A percentile compares a stretch with the other conserved stretches of the same genome.
These are phyloP conservation scores for Formicarius rufipectus DNA, from an alignment of 2,113 vertebrate species.

Conservation along the genomic window DNA sequence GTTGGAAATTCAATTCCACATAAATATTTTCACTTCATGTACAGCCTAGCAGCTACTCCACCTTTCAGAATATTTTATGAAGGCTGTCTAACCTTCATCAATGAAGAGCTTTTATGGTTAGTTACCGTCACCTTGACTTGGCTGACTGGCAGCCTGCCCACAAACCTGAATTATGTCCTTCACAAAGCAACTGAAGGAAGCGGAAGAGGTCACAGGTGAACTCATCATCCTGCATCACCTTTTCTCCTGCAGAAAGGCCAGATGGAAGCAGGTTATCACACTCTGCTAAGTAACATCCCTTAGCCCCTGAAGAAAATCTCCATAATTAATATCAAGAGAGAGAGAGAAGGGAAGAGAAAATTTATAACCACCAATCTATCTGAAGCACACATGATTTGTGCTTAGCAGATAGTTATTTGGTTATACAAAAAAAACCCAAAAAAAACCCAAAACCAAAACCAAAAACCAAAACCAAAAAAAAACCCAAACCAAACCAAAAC, in stretches of 20 bases:
- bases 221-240: constrained; percentile 95
- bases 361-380: constrained; percentile 60
- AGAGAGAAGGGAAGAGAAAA: constrained; percentile 10
- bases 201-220: constrained; percentile 98
- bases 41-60: neutral
- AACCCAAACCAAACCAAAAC: too few relatives aligned
- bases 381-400: constrained; percentile 61
- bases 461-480: too few relatives aligned
- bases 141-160: constrained; percentile 7
- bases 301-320: neutral
- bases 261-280: constrained; percentile 22
- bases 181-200: constrained; percentile 94
- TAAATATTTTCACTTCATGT: neutral
- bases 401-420: constrained; percentile 67
- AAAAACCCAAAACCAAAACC: too few relatives aligned
- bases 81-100: neutral
- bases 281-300: neutral
- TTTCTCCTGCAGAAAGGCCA: constrained; percentile 86
- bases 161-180: constrained; percentile 95
- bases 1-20: neutral
- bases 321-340: neutral
- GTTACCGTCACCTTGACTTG: neutral
- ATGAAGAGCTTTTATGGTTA: neutral
- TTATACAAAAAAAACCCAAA: too few relatives aligned
- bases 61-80: neutral